Percentiles rank a stretch among this genome's conserved stretches.
Conservation (phyloP, 2,888 invertebrate genomes). For the Charanyca ferruginea region DNA sequence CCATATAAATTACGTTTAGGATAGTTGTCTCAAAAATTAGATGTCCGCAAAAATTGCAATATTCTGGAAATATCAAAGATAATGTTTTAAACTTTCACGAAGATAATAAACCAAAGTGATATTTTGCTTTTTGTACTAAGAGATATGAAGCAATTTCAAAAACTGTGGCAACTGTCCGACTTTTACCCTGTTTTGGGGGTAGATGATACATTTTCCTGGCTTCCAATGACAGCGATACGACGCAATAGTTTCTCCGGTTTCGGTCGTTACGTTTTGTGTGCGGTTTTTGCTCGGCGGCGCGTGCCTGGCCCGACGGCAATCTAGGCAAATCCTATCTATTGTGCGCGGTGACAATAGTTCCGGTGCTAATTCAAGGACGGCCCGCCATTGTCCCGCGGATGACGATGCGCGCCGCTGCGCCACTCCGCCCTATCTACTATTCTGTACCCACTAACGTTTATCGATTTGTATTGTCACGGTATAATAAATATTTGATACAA, state of each 20-base stretch:
- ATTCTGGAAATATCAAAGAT: too few relatives aligned
- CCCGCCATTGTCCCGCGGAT: constrained; percentile 79
- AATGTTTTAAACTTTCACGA: too few relatives aligned
- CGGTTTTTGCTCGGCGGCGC: constrained; percentile 76
- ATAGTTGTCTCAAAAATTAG: too few relatives aligned
- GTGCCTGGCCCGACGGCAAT: constrained; percentile 77
- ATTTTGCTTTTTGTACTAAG: too few relatives aligned
- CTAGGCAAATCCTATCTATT: constrained; percentile 86
- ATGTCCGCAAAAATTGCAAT: too few relatives aligned
- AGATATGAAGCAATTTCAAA: too few relatives aligned
- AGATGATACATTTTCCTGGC: constrained; percentile 28
- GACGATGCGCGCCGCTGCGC: constrained; percentile 67
- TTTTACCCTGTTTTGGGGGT: too few relatives aligned
- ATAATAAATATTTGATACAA: constrained; percentile 57
- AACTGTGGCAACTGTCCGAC: too few relatives aligned
- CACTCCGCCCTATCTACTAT: constrained; percentile 65
- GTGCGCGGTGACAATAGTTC: constrained; percentile 86
- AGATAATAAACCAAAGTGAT: too few relatives aligned
- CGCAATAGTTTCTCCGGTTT: constrained; percentile 48
- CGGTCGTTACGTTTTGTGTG: constrained; percentile 69
- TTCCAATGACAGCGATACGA: constrained; percentile 34
- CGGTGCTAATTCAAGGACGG: constrained; percentile 89
- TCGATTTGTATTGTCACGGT: constrained; percentile 58
- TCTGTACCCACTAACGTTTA: constrained; percentile 62
- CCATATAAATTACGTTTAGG: too few relatives aligned